Evolutionary conservation across 2,888 invertebrate species (phyloP), one percentile per base, ranked within the genome.

Genomic region (Cordilura impudica): DNA sequence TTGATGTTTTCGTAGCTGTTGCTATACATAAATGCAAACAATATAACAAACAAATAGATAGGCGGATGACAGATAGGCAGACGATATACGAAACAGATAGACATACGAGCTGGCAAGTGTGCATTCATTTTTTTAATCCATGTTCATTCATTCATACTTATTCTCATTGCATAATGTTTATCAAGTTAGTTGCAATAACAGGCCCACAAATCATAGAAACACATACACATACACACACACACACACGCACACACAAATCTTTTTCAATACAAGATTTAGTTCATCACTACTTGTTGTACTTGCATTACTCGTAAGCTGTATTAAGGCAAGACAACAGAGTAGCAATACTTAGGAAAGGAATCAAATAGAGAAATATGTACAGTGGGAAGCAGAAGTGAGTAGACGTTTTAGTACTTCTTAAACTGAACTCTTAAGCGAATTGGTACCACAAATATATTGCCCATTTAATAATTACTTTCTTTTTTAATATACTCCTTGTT

Each of bases 161-260:
- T 66, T 23, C 66, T 39, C 53, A 71, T 79, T 79, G 79, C 79
- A 66, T 79, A 79, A 79, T 79, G 49, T 43, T 43, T 63, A 67
- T 60, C 54, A 60, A 54, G 29, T 56, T 47, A 39, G 47, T 65
- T 70, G 51, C 51, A 66, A 19, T 60, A 23, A 35, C 49, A 31
- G 1, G 12, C 8, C 31, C 8, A 31, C 10, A 31, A 2, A n/a
- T 2, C 31, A 39, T 19, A 56, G 6, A 39, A 10, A 19, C 29
- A 19, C 43, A 4, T 10, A 39, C 5, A 4, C 2, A 14, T 8
- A 39, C 1, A 6, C 14, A 0, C 18, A 39, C 18, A 56, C 4
- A 49, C 18, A 14, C 31, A 19, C 43, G 4, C 14, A 39, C 10
- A 5, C 2, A 10, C 14, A 39, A 1, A 7, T 16, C 21, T n/a